Base-by-base conservation (phyloP, 1,140 invertebrate genomes). In the Phocides pigmalion region DNA sequence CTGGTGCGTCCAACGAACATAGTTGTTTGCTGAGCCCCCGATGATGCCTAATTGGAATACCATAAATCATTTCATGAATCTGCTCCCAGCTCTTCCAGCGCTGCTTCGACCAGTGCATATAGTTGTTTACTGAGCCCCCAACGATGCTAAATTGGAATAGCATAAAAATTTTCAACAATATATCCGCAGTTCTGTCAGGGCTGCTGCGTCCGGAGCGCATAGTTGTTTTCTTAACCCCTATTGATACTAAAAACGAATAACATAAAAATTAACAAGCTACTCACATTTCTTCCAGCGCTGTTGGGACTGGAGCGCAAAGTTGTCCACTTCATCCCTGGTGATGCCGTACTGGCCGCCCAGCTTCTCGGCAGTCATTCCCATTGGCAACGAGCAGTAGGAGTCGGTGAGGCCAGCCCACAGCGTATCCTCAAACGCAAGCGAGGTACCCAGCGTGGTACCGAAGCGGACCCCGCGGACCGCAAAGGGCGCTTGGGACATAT, bases 361-460 rank as follows among this genome's bases (percentile, higher is more conserved):
- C 87, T 99, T 99, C 92, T 99, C 99, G 6, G 99, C 99, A 1
- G 99, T 99, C 66, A 98, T 89, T 4, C 97, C 99, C 99, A 99
- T 99, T 0, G 98, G 97, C 14, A 98, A 93, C 74, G 97, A 96
- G 81, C 97, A 98, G 82, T 98, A 95, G 0, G 94, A 94, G 86
- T 99, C 99, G 0, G 96, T 95, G 0, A 99, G 93, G 1, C 97
- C 97, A 0, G 95, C 91, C 98, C 98, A 99, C 5, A 99, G 89
- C 0, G 94, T 93, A 92, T 99, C 98, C 92, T 99, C 98, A 63
- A 99, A 94, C 71, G 96, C 92, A 63, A 96, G 93, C 59, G 95
- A 95, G 37, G 92, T 88, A 0, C 98, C 98, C 1, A 99, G 91
- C 5, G 93, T 93, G 9, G 97, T 96, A 11, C 99, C 99, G 93